Base-by-base conservation (phyloP, 2,797 vertebrate genomes). In the Oryzias dopingdopingensis region DNA sequence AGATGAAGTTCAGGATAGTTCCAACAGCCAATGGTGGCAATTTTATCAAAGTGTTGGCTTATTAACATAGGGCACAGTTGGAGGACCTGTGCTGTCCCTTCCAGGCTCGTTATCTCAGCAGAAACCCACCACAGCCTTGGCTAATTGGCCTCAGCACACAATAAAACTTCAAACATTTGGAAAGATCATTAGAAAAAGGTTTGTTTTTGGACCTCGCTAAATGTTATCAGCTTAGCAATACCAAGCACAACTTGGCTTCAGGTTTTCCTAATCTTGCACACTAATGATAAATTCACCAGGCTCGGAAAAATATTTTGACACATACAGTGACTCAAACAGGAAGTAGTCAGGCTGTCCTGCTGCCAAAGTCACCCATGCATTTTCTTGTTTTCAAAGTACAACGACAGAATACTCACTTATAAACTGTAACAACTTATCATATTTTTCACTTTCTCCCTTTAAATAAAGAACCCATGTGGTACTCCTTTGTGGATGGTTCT, bases 21-120 rank as follows among this genome's bases (percentile, higher is more conserved):
- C 70, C 73, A 82, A 82, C 77, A 79, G 75, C 70, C 45, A 15
- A 63, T 76, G 50, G 81, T 71, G 68, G 75, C 79, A 79, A 72
- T 80, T 77, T 84, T 86, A 87, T 86, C 73, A 86, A 82, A 84
- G 76, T 18, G n/a, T 66, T 80, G 82, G 72, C 77, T 88, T 80
- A 85, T 88, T 86, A 84, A 82, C 72, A 81, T 83, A 76, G 68
- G 51, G 59, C 72, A 70, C 62, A 70, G 70, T 72, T 49, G 55
- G 77, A 74, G 75, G 71, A 65, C 82, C 22, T 3, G 40, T 40
- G 59, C 65, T 58, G 68, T 81, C 72, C 72, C 74, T 77, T 71
- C 53, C 63, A 66, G 68, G 65, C 81, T 86, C 23, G 63, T 82
- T 85, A 87, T 80, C 70, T 58, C 74, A 68, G 70, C 57, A 65